Evolutionary conservation across 2,888 invertebrate genomes (phyloP).

Genomic region (Meiosimyza decipiens): DNA sequence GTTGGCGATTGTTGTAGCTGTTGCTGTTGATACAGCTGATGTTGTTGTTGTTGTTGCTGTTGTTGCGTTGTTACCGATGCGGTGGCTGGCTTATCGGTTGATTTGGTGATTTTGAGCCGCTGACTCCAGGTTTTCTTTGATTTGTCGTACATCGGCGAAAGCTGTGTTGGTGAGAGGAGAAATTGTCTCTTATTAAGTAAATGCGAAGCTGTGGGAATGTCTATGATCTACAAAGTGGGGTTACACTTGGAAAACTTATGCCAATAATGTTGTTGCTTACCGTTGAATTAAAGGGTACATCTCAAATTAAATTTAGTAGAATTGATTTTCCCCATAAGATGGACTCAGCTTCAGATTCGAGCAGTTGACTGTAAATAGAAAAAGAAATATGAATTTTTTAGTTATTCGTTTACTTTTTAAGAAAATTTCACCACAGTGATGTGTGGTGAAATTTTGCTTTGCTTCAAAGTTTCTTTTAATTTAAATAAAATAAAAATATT

Average conservation of each 20-base stretch:
- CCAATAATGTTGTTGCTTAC: conserved; percentile 19
- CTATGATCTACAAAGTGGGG: too few species aligned
- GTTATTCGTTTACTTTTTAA: neutral
- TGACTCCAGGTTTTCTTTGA: conserved; percentile 79
- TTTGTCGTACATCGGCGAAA: conserved; percentile 65
- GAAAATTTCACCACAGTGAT: too few species aligned
- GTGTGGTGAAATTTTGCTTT: too few species aligned
- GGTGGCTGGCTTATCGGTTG: conserved; percentile 68
- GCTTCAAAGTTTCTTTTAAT: too few species aligned
- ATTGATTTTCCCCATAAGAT: conserved; percentile 20
- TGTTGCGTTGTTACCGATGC: conserved; percentile 55
- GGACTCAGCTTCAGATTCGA: neutral
- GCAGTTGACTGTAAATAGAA: neutral
- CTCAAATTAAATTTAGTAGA: conserved; percentile 52
- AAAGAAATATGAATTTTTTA: neutral
- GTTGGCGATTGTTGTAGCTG: conserved; percentile 42
- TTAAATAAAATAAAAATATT: too few species aligned
- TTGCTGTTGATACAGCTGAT: conserved; percentile 27
- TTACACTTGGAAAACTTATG: too few species aligned
- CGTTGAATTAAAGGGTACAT: conserved; percentile 51
- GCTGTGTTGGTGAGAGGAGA: conserved; percentile 41
- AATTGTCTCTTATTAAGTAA: neutral
- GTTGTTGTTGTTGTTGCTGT: conserved; percentile 48
- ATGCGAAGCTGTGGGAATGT: too few species aligned
- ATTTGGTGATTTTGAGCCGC: conserved; percentile 72